Evolutionary conservation across 2,888 invertebrate genomes (phyloP).

Genomic region (Polyommatus iphigenia): DNA sequence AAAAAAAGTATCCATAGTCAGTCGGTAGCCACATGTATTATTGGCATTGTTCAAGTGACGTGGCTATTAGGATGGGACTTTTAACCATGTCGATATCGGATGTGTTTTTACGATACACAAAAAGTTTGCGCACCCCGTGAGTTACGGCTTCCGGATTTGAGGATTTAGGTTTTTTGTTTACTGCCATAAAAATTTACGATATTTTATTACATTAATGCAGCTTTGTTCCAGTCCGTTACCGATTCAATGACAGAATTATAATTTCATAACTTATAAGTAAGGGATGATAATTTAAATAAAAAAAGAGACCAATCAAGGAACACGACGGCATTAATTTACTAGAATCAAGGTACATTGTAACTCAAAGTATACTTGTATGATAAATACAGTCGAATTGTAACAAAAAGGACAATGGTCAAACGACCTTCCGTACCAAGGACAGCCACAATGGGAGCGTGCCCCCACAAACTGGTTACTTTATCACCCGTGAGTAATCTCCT

Average conservation of each 20-base stretch:
- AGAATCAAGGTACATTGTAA: neutral
- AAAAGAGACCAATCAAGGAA: no score
- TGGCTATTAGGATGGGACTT: conserved; percentile 52
- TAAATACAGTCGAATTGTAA: neutral
- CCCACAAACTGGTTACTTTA: conserved; percentile 51
- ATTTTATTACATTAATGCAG: neutral
- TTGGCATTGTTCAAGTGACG: conserved; percentile 71
- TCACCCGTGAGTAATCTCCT: conserved; percentile 7
- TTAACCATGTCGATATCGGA: conserved; percentile 65
- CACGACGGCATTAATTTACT: neutral
- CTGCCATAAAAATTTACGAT: neutral
- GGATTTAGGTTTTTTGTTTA: conserved; percentile 3
- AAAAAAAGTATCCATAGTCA: conserved; percentile 54
- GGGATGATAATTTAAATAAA: no score
- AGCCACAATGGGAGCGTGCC: conserved; percentile 60
- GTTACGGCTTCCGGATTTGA: conserved; percentile 58
- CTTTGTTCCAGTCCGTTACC: neutral
- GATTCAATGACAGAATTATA: neutral
- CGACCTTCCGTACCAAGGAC: conserved; percentile 67
- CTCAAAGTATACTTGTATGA: neutral
- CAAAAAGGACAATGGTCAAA: conserved; percentile 42
- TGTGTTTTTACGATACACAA: conserved; percentile 49
- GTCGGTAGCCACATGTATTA: conserved; percentile 76
- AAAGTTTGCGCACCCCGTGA: conserved; percentile 60
- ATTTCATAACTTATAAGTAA: no score